Percentiles rank a stretch among this genome's conserved stretches.
These are phyloP conservation scores for Orcinus orca DNA, from an alignment of 2,113 vertebrate species.

Conservation along the genomic window DNA sequence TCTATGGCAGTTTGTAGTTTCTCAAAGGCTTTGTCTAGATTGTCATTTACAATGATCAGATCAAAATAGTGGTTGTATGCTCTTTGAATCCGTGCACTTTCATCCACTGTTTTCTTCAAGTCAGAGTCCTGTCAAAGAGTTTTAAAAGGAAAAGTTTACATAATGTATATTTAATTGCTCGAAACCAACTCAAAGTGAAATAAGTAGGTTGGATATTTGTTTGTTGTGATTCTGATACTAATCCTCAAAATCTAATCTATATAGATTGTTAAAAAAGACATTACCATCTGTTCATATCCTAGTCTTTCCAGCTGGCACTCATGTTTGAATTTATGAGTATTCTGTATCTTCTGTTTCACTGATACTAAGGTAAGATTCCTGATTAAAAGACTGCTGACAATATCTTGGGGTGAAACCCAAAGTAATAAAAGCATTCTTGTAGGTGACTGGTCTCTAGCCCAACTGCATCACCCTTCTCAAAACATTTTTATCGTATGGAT, in stretches of 20 bases:
- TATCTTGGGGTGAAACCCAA: background rate
- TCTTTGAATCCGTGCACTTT: conserved; percentile 94
- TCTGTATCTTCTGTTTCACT: background rate
- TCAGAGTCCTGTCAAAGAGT: conserved; percentile 90
- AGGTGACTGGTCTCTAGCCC: background rate
- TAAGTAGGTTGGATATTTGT: background rate
- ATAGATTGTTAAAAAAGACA: background rate
- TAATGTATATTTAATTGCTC: background rate
- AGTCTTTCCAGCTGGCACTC: background rate
- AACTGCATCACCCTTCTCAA: background rate
- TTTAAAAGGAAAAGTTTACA: conserved; percentile 22
- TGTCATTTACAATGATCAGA: conserved; percentile 95
- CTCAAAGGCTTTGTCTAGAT: conserved; percentile 98
- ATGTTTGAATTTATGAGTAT: background rate
- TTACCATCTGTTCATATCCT: background rate
- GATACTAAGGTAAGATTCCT: background rate
- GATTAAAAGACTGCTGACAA: conserved; percentile 28
- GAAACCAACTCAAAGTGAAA: background rate
- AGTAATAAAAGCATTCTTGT: background rate
- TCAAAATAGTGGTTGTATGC: conserved; percentile 99
- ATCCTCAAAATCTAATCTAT: background rate
- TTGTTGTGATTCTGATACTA: conserved; percentile 10
- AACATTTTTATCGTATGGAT: background rate
- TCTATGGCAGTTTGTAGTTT: conserved; percentile 93
- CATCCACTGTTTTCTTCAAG: conserved; percentile 98